Evolutionary conservation across 2,797 vertebrate genomes (phyloP).

Genomic region (Myotis daubentonii): DNA sequence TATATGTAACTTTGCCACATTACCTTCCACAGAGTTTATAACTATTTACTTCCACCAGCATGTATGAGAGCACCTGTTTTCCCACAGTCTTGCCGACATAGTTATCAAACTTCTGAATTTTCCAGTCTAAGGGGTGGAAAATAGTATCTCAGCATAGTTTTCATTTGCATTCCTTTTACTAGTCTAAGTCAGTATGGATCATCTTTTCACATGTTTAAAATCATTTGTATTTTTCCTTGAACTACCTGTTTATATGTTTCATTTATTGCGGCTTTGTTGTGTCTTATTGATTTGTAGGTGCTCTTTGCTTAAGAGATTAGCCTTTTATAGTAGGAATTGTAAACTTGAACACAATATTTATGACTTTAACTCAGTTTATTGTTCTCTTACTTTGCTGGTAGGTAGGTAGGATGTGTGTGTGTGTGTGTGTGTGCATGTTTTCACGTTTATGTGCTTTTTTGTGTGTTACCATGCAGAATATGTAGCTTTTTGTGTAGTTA

Average conservation of each 20-base stretch:
- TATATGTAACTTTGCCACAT: conserved; percentile 19
- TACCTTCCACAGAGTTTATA: not conserved
- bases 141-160: not conserved
- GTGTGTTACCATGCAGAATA: not conserved
- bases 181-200: not conserved
- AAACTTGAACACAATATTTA: conserved; percentile 14
- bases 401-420: not conserved
- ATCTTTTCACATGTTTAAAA: conserved; percentile 11
- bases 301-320: conserved; percentile 23
- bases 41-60: not conserved
- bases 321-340: not conserved
- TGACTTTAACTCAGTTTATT: not conserved
- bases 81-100: not conserved
- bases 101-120: conserved; percentile 35
- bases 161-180: conserved; percentile 5
- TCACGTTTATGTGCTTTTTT: not conserved
- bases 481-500: conserved; percentile 34
- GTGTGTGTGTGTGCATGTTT: not conserved
- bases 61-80: not conserved
- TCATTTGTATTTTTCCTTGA: not conserved
- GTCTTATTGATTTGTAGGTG: conserved; percentile 3
- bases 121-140: not conserved
- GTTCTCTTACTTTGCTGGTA: not conserved
- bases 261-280: not conserved
- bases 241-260: not conserved